Percentiles rank a stretch among this genome's conserved stretches.
phyloP scores from a whole-genome alignment of 2,888 invertebrate species.

The Apamea monoglypha region DNA sequence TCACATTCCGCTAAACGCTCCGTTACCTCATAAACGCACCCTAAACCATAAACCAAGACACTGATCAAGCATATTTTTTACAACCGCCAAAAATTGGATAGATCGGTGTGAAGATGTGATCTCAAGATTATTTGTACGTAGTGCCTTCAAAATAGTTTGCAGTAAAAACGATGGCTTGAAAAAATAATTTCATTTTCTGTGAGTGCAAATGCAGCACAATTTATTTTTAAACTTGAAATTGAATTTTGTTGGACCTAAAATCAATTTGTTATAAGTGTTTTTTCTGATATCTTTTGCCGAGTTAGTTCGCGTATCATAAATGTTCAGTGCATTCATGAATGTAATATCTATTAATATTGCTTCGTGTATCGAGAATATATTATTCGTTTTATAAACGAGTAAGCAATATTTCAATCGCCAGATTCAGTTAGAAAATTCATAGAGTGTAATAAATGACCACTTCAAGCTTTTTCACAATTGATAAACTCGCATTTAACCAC shows the following conservation, averaged over 20 bases:
- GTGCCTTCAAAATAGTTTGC: conserved; percentile 11
- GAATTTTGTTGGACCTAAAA: conserved; percentile 15
- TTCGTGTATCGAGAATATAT: background rate
- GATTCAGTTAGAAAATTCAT: background rate
- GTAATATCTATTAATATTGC: background rate
- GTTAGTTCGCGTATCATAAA: conserved; percentile 3
- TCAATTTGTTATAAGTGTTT: conserved; percentile 31
- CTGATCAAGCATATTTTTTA: conserved; percentile 67
- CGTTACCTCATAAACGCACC: background rate
- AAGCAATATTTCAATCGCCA: background rate
- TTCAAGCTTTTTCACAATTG: background rate
- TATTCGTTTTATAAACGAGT: background rate
- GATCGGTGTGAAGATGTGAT: conserved; percentile 35
- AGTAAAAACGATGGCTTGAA: conserved; percentile 29
- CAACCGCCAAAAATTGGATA: conserved; percentile 58
- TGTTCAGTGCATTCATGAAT: background rate
- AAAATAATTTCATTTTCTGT: conserved; percentile 24
- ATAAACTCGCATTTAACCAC: background rate
- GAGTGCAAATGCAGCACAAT: background rate
- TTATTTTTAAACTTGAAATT: conserved; percentile 28
- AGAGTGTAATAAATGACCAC: background rate
- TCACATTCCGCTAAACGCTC: conserved; percentile 18
- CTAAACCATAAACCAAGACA: conserved; percentile 37
- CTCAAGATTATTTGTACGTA: conserved; percentile 17
- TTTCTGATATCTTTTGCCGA: conserved; percentile 7